Conservation (phyloP, 2,113 vertebrate genomes). For the Heterotis niloticus region DNA sequence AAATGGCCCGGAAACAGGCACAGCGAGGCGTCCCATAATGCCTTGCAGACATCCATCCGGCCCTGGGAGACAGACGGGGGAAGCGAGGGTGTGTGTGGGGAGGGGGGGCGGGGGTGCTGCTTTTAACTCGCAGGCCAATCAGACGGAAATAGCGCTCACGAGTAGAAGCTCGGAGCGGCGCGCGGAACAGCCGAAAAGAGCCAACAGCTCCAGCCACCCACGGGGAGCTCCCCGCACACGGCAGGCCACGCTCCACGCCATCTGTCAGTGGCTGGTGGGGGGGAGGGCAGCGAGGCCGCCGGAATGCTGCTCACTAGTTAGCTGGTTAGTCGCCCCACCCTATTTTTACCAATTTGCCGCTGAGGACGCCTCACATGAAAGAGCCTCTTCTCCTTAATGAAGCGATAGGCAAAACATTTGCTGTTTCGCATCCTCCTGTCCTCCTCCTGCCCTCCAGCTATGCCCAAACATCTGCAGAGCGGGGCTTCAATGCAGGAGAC, state of each 20-base stretch:
- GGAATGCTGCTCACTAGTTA: background rate
- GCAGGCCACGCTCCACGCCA: background rate
- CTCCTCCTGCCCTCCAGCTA: background rate
- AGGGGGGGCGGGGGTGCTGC: background rate
- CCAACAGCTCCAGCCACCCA: conserved; percentile 1
- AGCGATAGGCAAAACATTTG: background rate
- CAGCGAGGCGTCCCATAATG: background rate
- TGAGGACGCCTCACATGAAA: too few species aligned
- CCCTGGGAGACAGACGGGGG: background rate
- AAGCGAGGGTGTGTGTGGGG: background rate
- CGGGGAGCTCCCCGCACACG: conserved; percentile 2
- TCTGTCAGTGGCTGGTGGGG: background rate
- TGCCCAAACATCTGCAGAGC: background rate
- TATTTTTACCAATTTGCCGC: too few species aligned
- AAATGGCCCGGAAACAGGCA: conserved; percentile 9
- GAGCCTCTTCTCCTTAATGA: too few species aligned
- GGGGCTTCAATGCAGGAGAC: conserved; percentile 68
- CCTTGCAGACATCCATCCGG: conserved; percentile 8
- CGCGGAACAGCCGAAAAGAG: background rate
- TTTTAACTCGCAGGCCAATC: conserved; percentile 16
- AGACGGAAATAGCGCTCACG: conserved; percentile 8
- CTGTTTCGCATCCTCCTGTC: too few species aligned
- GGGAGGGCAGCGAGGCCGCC: background rate
- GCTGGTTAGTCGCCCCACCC: background rate
- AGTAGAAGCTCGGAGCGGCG: background rate